A percentile compares a stretch with the other conserved stretches of the same genome.
Evolutionary conservation across 2,113 vertebrate species (phyloP).

Genomic region (Orcinus orca): DNA sequence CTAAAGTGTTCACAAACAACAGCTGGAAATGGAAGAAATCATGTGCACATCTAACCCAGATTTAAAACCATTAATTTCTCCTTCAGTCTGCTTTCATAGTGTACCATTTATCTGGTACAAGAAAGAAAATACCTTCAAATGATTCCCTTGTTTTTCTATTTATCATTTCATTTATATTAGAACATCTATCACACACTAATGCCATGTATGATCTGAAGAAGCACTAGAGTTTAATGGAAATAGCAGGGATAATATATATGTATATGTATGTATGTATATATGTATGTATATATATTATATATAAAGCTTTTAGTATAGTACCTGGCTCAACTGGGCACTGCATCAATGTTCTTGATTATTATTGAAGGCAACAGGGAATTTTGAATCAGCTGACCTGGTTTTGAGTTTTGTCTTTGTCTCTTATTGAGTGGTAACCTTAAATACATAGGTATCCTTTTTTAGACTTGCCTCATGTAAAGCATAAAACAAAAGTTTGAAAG

Average conservation of each 20-base stretch:
- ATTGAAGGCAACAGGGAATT: background rate
- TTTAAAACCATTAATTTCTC: constrained; percentile 60
- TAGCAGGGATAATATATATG: background rate
- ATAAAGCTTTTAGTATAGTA: background rate
- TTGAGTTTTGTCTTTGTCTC: background rate
- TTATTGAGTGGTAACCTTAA: background rate
- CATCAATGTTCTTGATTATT: background rate
- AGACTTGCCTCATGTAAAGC: background rate
- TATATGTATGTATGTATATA: background rate
- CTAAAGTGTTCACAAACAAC: constrained; percentile 37
- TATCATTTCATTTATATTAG: background rate
- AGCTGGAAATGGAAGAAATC: constrained; percentile 57
- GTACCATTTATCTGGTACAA: background rate
- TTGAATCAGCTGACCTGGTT: background rate
- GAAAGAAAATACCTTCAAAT: constrained; percentile 5
- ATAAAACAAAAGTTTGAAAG: background rate
- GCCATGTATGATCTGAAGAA: background rate
- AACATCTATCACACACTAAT: background rate
- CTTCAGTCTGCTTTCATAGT: background rate
- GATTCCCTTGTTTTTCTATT: background rate
- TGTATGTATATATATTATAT: background rate
- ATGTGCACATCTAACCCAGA: background rate
- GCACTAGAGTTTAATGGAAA: background rate
- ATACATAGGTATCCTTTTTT: background rate
- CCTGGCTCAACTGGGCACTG: background rate